Base-by-base conservation (phyloP, 2,113 vertebrate genomes). In the Gadus macrocephalus region DNA sequence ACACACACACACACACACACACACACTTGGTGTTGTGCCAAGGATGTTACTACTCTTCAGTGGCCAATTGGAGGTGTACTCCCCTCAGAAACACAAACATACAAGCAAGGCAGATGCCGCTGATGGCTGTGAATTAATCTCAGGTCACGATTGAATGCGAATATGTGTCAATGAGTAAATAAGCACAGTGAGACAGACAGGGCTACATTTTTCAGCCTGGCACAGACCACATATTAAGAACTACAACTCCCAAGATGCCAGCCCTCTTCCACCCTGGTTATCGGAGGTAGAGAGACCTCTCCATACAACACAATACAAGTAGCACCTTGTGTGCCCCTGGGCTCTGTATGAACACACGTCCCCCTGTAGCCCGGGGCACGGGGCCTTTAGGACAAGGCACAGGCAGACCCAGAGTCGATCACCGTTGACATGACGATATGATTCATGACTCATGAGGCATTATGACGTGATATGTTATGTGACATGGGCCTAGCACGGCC, bases 101-200 rank as follows among this genome's bases (percentile, higher is more conserved):
- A 22, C 15, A 17, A 17, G 22, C 6, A 66, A 19, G 62, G 53
- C 78, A 64, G 65, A 66, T 64, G 14, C 5, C n/a, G 15, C 55
- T 58, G 55, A 14, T 6, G 75, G 71, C 25, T 74, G 83, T 79
- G 74, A 75, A 82, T 82, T 81, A 77, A 84, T 84, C 82, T 67
- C 81, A 79, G 81, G 78, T 74, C 71, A 38, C 49, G 67, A 71
- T 85, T 82, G 80, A 85, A 89, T 83, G 82, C 72, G 11, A 49
- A 49, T 73, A 70, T 25, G 42, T 79, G 74, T 81, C 83, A 81
- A 81, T 76, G 82, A 81, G 60, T 61, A 81, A 84, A 81, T 38
- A 62, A 74, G 65, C 63, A 38, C 53, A 73, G 9, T 16, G 53
- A 61, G 42, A 49, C 42, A 49, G 42, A 49, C 1, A 49, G 67